Percentiles rank a stretch among this genome's conserved stretches.
These are phyloP conservation scores for Phylloscopus collybita DNA, from an alignment of 2,797 vertebrate species.

Conservation along the genomic window DNA sequence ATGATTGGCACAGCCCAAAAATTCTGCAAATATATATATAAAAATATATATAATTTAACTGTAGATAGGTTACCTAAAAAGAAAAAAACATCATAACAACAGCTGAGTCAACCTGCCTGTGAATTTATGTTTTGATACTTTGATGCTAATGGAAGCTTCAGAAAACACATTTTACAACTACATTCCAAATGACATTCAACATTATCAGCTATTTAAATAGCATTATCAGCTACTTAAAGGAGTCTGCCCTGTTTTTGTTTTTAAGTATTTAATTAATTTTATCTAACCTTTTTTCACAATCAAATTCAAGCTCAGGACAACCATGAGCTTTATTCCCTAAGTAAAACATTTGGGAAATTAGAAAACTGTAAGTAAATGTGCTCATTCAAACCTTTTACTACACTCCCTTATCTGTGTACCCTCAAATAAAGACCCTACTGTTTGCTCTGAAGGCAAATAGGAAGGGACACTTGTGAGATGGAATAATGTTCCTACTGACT, in stretches of 20 bases:
- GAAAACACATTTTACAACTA: background rate
- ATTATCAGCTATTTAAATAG: background rate
- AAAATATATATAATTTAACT: background rate
- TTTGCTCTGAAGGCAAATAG: background rate
- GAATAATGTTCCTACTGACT: background rate
- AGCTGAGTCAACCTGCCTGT: background rate
- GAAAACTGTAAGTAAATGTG: background rate
- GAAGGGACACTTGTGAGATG: background rate
- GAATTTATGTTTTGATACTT: background rate
- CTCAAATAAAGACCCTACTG: background rate
- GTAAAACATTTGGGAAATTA: background rate
- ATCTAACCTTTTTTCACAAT: background rate
- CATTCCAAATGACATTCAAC: background rate
- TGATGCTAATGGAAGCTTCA: background rate
- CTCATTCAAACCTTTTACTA: background rate
- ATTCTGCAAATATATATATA: conserved; percentile 75
- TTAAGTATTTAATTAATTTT: background rate
- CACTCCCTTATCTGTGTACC: background rate
- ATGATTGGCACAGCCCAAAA: conserved; percentile 65
- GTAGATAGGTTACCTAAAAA: background rate
- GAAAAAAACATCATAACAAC: background rate
- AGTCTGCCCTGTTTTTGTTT: background rate
- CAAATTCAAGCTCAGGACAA: background rate
- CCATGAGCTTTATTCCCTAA: background rate
- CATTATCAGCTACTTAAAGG: background rate